These are phyloP conservation scores for Drosophila bunnanda DNA, from an alignment of 2,888 invertebrate species.

Conservation along the genomic window DNA sequence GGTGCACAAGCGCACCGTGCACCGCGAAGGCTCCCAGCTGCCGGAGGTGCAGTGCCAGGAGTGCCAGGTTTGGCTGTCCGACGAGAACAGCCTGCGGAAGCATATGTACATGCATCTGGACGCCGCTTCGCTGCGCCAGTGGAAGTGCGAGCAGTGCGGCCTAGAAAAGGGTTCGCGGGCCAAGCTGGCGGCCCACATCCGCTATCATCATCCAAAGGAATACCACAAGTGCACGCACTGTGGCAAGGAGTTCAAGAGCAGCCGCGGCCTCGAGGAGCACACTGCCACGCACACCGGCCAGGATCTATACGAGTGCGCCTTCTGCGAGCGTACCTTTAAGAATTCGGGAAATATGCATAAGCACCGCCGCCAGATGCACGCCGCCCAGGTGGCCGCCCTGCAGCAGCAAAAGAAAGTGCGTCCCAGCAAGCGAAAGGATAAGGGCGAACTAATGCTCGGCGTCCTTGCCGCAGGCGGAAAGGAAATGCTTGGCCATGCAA, in stretches of 20 bases:
- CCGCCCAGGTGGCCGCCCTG: constrained; percentile 48
- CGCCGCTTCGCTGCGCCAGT: constrained; percentile 37
- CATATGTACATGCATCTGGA: constrained; percentile 52
- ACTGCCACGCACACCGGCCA: constrained; percentile 81
- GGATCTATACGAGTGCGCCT: constrained; percentile 77
- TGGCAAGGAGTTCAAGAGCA: constrained; percentile 52
- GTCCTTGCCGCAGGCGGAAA: constrained; percentile 17
- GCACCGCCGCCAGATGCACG: constrained; percentile 80
- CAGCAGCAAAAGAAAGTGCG: constrained; percentile 43
- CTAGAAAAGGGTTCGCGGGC: constrained; percentile 44
- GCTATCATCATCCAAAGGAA: constrained; percentile 53
- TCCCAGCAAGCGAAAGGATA: constrained; percentile 44
- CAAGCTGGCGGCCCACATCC: constrained; percentile 45
- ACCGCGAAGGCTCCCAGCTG: constrained; percentile 48
- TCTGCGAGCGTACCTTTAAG: constrained; percentile 81
- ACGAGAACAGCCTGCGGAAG: constrained; percentile 46
- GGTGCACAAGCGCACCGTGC: constrained; percentile 49
- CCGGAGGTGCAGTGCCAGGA: constrained; percentile 52
- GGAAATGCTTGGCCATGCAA: constrained; percentile 4
- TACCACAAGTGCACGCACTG: constrained; percentile 53
- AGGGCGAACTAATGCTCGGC: constrained; percentile 25
- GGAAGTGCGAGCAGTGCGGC: constrained; percentile 53
- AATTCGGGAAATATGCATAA: constrained; percentile 81
- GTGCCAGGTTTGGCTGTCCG: constrained; percentile 52
- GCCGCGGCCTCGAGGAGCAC: constrained; percentile 68